A percentile compares a stretch with the other conserved stretches of the same genome.
Evolutionary conservation across 92 coral and sea anemone species (phyloP).

Genomic region (Phymanthus crucifer): DNA sequence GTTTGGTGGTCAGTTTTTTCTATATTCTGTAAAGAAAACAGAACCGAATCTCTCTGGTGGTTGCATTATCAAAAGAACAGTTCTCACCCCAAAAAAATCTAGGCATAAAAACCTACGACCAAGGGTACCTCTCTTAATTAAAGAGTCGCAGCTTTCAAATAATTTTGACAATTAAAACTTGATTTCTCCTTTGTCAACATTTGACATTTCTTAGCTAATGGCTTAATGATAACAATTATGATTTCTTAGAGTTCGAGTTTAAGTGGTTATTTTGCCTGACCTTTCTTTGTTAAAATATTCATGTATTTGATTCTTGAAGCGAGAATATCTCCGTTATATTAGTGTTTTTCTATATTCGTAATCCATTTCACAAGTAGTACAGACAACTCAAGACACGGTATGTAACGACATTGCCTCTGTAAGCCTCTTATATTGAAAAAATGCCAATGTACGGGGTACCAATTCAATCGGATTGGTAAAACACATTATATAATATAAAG

Average conservation of each 20-base stretch:
- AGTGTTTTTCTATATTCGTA: neutral
- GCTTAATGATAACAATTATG: neutral
- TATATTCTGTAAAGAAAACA: neutral
- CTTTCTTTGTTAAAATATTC: neutral
- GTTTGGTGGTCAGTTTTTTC: neutral
- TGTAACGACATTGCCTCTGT: neutral
- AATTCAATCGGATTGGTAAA: too few relatives aligned
- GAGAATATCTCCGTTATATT: neutral
- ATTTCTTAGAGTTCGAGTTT: neutral
- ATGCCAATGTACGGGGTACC: neutral
- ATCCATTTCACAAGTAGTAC: neutral
- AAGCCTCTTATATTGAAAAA: neutral
- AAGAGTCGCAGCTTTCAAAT: neutral
- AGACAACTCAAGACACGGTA: neutral
- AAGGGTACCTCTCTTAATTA: neutral
- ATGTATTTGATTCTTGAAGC: neutral
- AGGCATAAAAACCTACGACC: neutral
- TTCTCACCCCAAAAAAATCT: neutral
- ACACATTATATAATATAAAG: too few relatives aligned
- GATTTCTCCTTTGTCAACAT: neutral
- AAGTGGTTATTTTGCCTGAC: neutral
- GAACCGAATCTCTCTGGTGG: neutral
- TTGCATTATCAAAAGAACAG: neutral
- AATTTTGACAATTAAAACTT: neutral
- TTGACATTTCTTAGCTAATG: neutral